Evolutionary conservation across 2,888 invertebrate genomes (phyloP).

Genomic region (Margaritifera margaritifera): DNA sequence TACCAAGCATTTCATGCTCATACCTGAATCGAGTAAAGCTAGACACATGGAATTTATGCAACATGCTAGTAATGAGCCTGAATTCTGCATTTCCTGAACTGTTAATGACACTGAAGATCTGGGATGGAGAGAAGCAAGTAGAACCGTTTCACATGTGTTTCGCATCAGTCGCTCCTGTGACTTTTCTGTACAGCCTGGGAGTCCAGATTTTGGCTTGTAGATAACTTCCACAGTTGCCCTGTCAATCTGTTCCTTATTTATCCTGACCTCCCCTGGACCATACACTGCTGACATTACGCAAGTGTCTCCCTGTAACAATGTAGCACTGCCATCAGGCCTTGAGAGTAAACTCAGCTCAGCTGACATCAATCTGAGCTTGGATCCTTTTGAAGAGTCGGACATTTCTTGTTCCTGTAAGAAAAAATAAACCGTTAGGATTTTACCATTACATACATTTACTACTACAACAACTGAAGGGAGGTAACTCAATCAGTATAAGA

Average conservation of each 20-base stretch:
- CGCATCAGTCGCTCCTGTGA: constrained; percentile 83
- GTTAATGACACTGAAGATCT: constrained; percentile 85
- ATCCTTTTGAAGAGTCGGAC: constrained; percentile 1
- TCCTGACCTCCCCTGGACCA: constrained; percentile 86
- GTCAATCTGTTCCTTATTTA: constrained; percentile 84
- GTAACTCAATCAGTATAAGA: too few species aligned
- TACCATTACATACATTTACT: too few species aligned
- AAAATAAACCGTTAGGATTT: too few species aligned
- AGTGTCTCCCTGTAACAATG: constrained; percentile 79
- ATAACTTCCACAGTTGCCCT: constrained; percentile 86
- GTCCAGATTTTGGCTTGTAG: constrained; percentile 84
- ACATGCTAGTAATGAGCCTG: constrained; percentile 80
- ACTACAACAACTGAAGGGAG: too few species aligned
- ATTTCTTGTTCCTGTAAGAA: constrained; percentile 16
- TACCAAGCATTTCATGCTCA: constrained; percentile 87
- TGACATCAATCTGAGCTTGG: constrained; percentile 41
- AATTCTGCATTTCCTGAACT: constrained; percentile 89
- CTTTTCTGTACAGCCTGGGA: constrained; percentile 82
- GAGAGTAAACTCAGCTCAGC: constrained; percentile 58
- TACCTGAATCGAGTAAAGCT: constrained; percentile 86
- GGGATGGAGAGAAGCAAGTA: constrained; percentile 84
- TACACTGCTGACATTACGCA: constrained; percentile 84
- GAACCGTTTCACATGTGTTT: constrained; percentile 84
- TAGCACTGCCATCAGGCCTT: constrained; percentile 64
- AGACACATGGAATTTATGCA: constrained; percentile 88